A percentile compares a stretch with the other conserved stretches of the same genome.
Conservation (phyloP, 2,797 vertebrate species). For the Urocyon cinereoargenteus region DNA sequence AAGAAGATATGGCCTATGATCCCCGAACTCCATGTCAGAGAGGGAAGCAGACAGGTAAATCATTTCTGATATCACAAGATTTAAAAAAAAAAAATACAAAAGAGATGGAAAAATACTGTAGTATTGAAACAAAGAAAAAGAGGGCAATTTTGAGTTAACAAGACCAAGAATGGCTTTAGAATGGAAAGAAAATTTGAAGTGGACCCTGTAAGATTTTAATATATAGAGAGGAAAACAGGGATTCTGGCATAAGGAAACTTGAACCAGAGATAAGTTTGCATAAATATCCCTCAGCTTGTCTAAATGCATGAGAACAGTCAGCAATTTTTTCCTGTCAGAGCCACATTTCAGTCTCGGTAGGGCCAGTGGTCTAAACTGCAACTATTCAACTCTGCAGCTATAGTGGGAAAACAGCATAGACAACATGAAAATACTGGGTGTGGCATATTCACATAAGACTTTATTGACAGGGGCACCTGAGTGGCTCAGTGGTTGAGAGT, state of each 20-base stretch:
- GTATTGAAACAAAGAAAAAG: neutral
- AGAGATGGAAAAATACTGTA: no score
- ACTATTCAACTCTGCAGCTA: neutral
- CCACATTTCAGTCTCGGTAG: rapidly evolving
- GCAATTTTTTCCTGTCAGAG: neutral
- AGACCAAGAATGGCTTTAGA: neutral
- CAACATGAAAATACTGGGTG: rapidly evolving
- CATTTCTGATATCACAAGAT: neutral
- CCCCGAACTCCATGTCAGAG: neutral
- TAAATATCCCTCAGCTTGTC: rapidly evolving
- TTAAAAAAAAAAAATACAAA: neutral
- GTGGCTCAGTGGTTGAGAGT: no score
- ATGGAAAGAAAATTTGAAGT: neutral
- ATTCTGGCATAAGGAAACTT: no score
- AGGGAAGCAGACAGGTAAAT: neutral
- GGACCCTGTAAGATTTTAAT: neutral
- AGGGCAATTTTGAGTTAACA: neutral
- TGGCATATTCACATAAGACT: neutral
- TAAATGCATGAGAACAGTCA: rapidly evolving
- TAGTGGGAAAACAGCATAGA: neutral
- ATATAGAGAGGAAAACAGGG: neutral
- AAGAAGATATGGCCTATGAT: neutral
- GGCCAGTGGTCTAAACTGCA: rapidly evolving
- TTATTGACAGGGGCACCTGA: neutral
- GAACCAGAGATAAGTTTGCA: rapidly evolving